Evolutionary conservation across 2,113 vertebrate genomes (phyloP).

Genomic region (Tyto alba): DNA sequence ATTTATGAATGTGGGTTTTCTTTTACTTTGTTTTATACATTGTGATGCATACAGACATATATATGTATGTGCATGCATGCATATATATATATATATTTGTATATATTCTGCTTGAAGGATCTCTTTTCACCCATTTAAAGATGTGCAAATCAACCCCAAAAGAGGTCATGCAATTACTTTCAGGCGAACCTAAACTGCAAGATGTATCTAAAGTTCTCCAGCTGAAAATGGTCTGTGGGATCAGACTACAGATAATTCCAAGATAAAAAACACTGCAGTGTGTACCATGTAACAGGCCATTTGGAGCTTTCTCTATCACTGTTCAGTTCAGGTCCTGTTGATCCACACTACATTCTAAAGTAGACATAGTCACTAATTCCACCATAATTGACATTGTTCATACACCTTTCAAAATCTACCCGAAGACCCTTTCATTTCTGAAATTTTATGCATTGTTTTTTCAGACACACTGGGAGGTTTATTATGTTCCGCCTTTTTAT

Average conservation of each 20-base stretch:
- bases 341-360: not conserved
- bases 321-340: not conserved
- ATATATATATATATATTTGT: not conserved
- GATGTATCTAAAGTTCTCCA: not conserved
- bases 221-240: not conserved
- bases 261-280: not conserved
- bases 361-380: not conserved
- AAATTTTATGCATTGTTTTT: not conserved
- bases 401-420: not conserved
- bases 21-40: not conserved
- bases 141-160: not conserved
- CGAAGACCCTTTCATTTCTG: not conserved
- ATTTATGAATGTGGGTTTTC: not conserved
- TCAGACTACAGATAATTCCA: not conserved
- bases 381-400: rapidly evolving
- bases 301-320: not conserved
- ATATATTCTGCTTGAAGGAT: not conserved
- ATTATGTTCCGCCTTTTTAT: not conserved
- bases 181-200: not conserved
- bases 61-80: not conserved
- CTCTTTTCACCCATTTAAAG: not conserved
- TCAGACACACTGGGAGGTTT: not conserved
- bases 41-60: not conserved
- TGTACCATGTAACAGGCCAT: not conserved
- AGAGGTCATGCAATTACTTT: not conserved